These are phyloP conservation scores for Telmatherina bonti DNA, from an alignment of 2,797 vertebrate species.

Conservation along the genomic window DNA sequence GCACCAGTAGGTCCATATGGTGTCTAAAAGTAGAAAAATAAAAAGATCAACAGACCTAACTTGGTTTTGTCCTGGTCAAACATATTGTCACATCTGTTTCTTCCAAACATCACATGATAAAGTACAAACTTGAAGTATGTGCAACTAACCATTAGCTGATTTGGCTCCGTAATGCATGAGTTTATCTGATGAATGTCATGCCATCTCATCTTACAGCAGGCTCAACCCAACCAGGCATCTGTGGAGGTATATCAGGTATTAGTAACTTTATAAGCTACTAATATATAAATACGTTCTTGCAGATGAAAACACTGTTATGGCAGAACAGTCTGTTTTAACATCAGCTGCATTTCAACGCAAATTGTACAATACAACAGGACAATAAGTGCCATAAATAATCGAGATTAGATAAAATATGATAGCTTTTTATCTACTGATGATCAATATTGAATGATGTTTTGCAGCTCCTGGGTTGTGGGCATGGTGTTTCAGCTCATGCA, in stretches of 20 bases:
- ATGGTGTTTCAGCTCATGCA: conserved; percentile 7
- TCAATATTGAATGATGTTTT: conserved; percentile 63
- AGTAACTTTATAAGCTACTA: too few species aligned
- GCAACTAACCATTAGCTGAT: background rate
- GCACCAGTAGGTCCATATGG: background rate
- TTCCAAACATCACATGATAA: too few species aligned
- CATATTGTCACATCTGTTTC: too few species aligned
- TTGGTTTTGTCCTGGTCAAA: too few species aligned
- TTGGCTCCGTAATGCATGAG: background rate
- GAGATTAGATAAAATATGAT: conserved; percentile 23
- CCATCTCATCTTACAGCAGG: too few species aligned
- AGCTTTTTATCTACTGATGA: conserved; percentile 36
- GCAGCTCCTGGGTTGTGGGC: conserved; percentile 23
- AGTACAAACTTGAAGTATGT: background rate
- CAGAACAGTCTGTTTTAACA: background rate
- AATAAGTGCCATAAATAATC: conserved; percentile 48
- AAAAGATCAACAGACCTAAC: too few species aligned
- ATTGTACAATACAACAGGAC: background rate
- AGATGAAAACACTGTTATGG: too few species aligned
- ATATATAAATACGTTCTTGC: too few species aligned
- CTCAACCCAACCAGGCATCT: too few species aligned
- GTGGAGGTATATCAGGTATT: too few species aligned
- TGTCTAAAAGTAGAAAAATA: background rate
- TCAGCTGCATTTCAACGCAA: conserved; percentile 12
- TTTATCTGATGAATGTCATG: background rate